Evolutionary conservation across 2,797 vertebrate genomes (phyloP), one percentile per base, ranked within the genome.

Genomic region (Lithobates pipiens): DNA sequence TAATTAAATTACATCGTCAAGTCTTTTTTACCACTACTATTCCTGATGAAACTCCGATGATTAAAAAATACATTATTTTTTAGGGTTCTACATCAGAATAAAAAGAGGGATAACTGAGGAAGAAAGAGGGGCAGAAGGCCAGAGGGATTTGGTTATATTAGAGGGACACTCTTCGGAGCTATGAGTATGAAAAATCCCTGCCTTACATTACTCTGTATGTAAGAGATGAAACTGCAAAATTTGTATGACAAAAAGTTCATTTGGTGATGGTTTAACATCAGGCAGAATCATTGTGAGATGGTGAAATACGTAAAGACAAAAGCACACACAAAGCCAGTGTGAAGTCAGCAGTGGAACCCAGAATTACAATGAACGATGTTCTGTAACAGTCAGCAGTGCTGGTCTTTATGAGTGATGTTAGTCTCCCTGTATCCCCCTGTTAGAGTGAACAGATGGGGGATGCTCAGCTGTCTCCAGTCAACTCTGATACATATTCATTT

Each of bases 371-470:
- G 36, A 29, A 78, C 18, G 29, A 65, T 54, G 50, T 67, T 79
- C 25, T 25, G 42, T 84, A 68, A 72, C 9, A 69, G 73, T 76
- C 74, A 36, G 85, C 54, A 77, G 67, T 65, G 27, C 54, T 50
- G 23, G 15, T 36, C 76, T 78, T 77, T 82, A 46, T 15, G 82
- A 69, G 50, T 61, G 69, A 74, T 36, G 83, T 85, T 85, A 79
- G 80, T 44, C 81, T 68, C 85, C 80, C 80, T 74, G 74, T 73
- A 72, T 69, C 80, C 36, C 65, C 67, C 70, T n/a, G 85, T 67
- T 15, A 67, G 61, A 10, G 5, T 80, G 91, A 87, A 86, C 92
- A 92, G 92, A 92, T 92, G 92, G 91, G 85, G 68, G 76, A 83
- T 86, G 89, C 89, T 90, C 91, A 91, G 91, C 91, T 91, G 90